A percentile compares a stretch with the other conserved stretches of the same genome.
Evolutionary conservation across 1,140 invertebrate species (phyloP).

Genomic region (Chironomus tepperi): DNA sequence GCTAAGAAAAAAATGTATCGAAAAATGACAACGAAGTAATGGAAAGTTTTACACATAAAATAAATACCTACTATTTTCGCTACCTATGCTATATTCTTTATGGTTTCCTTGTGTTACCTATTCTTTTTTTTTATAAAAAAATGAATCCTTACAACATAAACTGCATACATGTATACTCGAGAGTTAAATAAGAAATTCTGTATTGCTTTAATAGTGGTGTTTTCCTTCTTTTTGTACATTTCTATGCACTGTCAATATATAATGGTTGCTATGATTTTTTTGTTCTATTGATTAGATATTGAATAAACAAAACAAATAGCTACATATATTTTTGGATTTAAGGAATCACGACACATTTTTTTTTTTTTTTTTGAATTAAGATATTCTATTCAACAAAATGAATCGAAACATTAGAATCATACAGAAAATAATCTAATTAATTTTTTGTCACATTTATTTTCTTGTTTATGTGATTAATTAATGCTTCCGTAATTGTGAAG

Average conservation of each 20-base stretch:
- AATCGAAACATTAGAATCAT: too few species aligned
- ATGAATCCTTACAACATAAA: neutral
- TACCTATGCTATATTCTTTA: too few species aligned
- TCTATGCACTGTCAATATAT: neutral
- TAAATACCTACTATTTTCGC: neutral
- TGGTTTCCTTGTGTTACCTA: too few species aligned
- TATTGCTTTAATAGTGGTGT: neutral
- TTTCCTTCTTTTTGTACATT: neutral
- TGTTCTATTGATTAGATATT: constrained; percentile 18
- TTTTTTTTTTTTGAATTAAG: too few species aligned
- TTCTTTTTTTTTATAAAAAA: neutral
- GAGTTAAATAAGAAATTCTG: neutral
- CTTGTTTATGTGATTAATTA: too few species aligned
- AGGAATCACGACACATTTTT: too few species aligned
- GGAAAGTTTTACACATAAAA: neutral
- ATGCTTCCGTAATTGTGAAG: neutral
- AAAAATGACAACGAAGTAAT: neutral
- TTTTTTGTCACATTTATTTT: too few species aligned
- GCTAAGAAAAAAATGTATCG: too few species aligned
- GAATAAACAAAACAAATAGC: constrained; percentile 19
- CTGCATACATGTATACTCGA: neutral
- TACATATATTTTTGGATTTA: too few species aligned
- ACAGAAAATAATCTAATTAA: too few species aligned
- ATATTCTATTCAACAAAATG: too few species aligned
- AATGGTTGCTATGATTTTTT: constrained; percentile 21